Conservation (phyloP, 2,113 vertebrate genomes). For the Falco punctatus region DNA sequence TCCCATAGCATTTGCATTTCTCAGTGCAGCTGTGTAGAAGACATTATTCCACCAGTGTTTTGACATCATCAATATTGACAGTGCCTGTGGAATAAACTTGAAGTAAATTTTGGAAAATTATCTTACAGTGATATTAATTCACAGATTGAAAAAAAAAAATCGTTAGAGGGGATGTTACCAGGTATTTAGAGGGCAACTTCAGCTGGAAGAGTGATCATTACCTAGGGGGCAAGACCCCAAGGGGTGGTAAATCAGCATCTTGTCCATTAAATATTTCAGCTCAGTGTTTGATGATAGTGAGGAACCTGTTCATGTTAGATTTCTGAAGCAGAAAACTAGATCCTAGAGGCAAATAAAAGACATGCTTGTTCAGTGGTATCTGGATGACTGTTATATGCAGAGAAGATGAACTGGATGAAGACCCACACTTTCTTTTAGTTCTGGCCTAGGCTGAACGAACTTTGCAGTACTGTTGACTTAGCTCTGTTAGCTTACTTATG, state of each 20-base stretch:
- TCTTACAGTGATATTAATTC: neutral
- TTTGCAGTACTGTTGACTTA: neutral
- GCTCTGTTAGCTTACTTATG: neutral
- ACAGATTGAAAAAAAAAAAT: neutral
- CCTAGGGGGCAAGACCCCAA: neutral
- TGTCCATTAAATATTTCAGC: neutral
- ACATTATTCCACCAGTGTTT: neutral
- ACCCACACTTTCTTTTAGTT: neutral
- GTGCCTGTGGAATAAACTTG: neutral
- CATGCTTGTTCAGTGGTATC: neutral
- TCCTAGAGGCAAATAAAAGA: neutral
- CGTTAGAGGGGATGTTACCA: neutral
- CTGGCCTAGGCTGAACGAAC: neutral
- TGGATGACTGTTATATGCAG: neutral
- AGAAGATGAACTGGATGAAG: neutral
- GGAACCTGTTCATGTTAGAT: fast-evolving
- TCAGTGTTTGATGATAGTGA: neutral
- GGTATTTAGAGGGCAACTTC: neutral
- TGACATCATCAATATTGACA: neutral
- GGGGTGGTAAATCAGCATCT: neutral
- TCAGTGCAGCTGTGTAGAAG: neutral
- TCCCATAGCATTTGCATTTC: neutral
- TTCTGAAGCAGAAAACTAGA: neutral
- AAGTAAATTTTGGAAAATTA: neutral
- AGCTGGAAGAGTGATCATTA: neutral